Base-by-base conservation (phyloP, 2,888 invertebrate species). In the Epistrophe grossulariae region DNA sequence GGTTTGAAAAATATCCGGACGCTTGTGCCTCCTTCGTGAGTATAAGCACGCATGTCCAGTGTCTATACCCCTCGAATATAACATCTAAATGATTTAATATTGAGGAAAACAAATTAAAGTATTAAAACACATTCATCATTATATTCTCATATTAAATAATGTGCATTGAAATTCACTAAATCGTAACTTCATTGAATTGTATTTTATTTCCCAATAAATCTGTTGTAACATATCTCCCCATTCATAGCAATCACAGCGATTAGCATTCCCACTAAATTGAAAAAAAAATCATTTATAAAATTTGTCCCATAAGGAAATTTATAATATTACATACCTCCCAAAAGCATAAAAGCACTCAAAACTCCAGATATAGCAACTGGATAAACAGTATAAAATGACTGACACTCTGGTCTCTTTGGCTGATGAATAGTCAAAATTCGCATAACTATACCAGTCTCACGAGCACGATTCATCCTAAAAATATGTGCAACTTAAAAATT, bases 361-460 rank as follows among this genome's bases (percentile, higher is more conserved):
- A 92, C 91, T 13, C 90, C 90, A n/a, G 89, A 82, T 15, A 91
- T 68, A 7, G 89, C 84, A 0, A 91, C 91, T 5, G 92, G 91
- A 57, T 91, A 90, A 5, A 91, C 90, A 0, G 90, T 91, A 35
- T 91, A 89, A 11, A 89, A 50, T 10, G 91, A 89, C 68, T 91
- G 90, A 79, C 91, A 91, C 4, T 73, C 68, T 1, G 92, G 91
- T 64, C 90, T 90, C 48, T 90, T 89, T 5, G 90, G 89, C 81
- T 90, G 90, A 40, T 90, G 88, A 38, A 89, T 83, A 19, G 88
- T 87, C 8, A 90, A 80, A n/a, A 89, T 80, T 8, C 90, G 88
- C n/a, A 88, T 88, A 7, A 92, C 88, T 40, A 92, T 78, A 0
- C 92, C 91, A 52, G 88, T 71, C 79, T 92, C 91, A 10, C 90